These are phyloP conservation scores for Netelia inedita DNA, from an alignment of 2,888 invertebrate species.

Conservation along the genomic window DNA sequence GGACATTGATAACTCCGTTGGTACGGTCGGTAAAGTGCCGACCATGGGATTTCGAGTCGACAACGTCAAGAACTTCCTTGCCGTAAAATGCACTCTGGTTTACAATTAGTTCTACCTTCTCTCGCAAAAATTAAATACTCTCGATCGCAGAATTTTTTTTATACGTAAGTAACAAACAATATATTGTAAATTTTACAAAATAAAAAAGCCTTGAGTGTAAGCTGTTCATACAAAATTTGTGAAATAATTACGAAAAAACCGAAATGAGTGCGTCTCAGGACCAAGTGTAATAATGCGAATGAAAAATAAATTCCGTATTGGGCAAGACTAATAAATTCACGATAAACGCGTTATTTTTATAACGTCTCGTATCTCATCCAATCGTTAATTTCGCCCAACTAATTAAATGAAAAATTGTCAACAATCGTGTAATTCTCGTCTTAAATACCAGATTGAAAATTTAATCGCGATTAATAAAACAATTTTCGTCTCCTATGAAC, in stretches of 20 bases:
- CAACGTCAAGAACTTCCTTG: slow-evolving; percentile 29
- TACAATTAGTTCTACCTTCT: neutral
- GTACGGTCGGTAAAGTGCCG: slow-evolving; percentile 12
- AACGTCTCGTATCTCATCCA: neutral
- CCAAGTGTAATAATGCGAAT: no score
- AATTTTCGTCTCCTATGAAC: neutral
- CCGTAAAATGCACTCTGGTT: neutral
- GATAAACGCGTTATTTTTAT: no score
- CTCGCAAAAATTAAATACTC: no score
- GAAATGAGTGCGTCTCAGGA: no score
- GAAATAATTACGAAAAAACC: no score
- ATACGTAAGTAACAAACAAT: no score
- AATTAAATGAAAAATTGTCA: neutral
- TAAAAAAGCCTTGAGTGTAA: no score
- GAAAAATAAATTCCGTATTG: no score
- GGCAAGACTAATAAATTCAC: no score
- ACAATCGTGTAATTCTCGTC: neutral
- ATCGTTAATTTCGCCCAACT: neutral
- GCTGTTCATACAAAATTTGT: no score
- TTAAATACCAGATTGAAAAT: neutral
- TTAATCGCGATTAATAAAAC: neutral
- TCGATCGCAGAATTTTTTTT: no score
- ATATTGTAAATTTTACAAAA: no score
- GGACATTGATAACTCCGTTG: neutral
- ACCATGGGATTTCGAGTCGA: neutral